Base-by-base conservation (phyloP, 2,113 vertebrate species). In the Tetraodon nigroviridis region DNA sequence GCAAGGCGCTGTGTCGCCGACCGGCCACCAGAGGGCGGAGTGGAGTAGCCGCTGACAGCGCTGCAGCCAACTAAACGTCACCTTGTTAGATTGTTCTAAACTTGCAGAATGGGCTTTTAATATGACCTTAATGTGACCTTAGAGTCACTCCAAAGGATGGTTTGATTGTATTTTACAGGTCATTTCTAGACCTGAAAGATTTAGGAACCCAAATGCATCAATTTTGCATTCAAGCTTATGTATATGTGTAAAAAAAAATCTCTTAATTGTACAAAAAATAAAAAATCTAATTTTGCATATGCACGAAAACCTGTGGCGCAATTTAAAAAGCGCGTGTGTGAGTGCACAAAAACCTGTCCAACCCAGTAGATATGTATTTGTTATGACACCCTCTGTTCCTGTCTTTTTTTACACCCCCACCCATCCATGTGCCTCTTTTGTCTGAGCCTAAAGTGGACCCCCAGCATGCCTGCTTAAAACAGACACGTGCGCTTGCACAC, bases 391-490 rank as follows among this genome's bases (percentile, higher is more conserved):
- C 32, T 37, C 8, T 37, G 8, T 37, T 10, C 3, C 32, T 37
- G 18, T 0, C 54, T 51, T 57, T 20, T 46, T 55, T n/a, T 52
- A 60, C 49, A 60, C 51, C 63, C 64, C 62, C 79, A 84, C 71
- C 71, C 73, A 63, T 55, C 81, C 85, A 87, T 86, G 81, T 86
- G 84, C 73, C 78, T 75, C 86, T 74, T 82, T 89, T 90, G 88
- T 90, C 75, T 84, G 55, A 62, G 55, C 50, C 54, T 59, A 51
- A 70, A 76, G 67, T 55, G 71, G 45, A 67, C 16, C 45, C 67
- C 49, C 55, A 29, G 57, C n/a, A n/a, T 18, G 17, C 17, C 44
- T 16, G 6, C 44, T n/a, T 48, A 18, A 48, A 16, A 48, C 46
- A 46, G 15, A 48, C 19, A 50, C 48, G 14, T 20, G 20, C 48